Base-by-base conservation (phyloP, 2,888 invertebrate genomes). In the Clanis bilineata region DNA sequence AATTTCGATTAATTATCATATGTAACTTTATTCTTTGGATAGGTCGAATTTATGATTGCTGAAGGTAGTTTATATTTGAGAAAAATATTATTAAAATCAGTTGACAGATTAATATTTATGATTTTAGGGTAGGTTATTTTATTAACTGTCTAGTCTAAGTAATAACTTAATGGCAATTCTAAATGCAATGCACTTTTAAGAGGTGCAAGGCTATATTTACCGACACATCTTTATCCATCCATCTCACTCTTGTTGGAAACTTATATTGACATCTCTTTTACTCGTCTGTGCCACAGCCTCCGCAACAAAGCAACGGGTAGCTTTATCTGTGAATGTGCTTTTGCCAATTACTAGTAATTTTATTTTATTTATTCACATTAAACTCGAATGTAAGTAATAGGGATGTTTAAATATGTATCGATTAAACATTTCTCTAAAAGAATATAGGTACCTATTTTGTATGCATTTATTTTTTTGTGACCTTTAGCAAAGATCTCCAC, bases 201-300 rank as follows among this genome's bases (percentile, higher is more conserved):
- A 61, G 57, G 63, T 55, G 62, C 65, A 66, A 60, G 65, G 64
- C 62, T 60, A 58, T 66, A 67, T 66, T 69, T 69, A 67, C 62
- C 72, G 72, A 74, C 71, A 69, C 68, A 74, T 71, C 62, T 65
- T 62, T 64, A 65, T 63, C 65, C 65, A 67, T 82, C 81, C 74
- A 76, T 68, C 69, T 86, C 80, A 59, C 69, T 64, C 80, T 67
- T 66, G 57, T 62, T 64, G 54, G 59, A 63, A 41, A 23, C 44
- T 51, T 41, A 60, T 75, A 73, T 74, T 57, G 75, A 73, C 73
- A 66, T 83, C 83, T 77, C 76, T 74, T 68, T 85, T 76, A 62
- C 71, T 69, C 79, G 61, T 66, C 68, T 70, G 65, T 67, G 67
- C 68, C 76, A 63, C 84, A 83, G 83, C 78, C 82, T 82, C 81